Evolutionary conservation across 2,797 vertebrate species (phyloP).

Genomic region (Enteromius afrohamiltoni): DNA sequence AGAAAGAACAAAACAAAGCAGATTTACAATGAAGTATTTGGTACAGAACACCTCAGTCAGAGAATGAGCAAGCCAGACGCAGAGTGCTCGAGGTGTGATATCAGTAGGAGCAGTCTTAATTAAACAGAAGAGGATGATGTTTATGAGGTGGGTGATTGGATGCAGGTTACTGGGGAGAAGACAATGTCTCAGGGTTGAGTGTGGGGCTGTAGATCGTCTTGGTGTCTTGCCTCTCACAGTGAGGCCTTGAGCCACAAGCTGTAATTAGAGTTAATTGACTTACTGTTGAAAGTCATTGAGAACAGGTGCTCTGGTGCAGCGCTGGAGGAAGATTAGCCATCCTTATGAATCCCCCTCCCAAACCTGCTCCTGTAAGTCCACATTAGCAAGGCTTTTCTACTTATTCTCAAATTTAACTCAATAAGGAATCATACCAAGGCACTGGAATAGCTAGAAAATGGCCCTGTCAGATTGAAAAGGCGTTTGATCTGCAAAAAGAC

Average conservation of each 20-base stretch:
- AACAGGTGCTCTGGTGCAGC: constrained; percentile 30
- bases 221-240: constrained; percentile 1
- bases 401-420: constrained; percentile 61
- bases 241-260: constrained; percentile 21
- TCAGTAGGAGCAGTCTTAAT: constrained; percentile 50
- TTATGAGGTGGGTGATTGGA: constrained; percentile 31
- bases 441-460: constrained; percentile 28
- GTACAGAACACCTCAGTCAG: constrained; percentile 7
- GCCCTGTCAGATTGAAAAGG: constrained; percentile 25
- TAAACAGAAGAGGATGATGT: constrained; percentile 44
- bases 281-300: constrained; percentile 39
- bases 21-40: background rate
- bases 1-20: background rate
- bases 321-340: constrained; percentile 26
- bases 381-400: constrained; percentile 48
- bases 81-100: constrained; percentile 41
- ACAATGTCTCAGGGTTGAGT: constrained; percentile 22
- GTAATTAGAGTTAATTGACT: constrained; percentile 61
- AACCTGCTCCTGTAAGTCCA: constrained; percentile 36
- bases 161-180: constrained; percentile 5
- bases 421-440: constrained; percentile 40
- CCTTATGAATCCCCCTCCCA: constrained; percentile 25
- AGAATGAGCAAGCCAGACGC: constrained; percentile 16
- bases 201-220: constrained; percentile 20
- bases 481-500: constrained; percentile 57